phyloP scores from a whole-genome alignment of 2,888 invertebrate species.

The Sarcophaga variegata region DNA sequence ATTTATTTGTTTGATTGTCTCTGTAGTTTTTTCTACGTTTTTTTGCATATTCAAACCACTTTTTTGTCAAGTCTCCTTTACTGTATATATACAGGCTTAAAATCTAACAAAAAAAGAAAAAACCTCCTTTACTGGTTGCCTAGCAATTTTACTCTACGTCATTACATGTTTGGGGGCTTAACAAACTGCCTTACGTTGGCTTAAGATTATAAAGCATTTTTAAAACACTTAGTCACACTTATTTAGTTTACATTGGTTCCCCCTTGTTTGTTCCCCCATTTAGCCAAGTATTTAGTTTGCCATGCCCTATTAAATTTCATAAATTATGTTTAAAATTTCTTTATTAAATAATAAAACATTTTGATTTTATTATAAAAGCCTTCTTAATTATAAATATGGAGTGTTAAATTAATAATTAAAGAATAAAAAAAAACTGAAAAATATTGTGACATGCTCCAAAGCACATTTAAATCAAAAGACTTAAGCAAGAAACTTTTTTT shows the following conservation, averaged over 20 bases:
- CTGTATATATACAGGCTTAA: no score
- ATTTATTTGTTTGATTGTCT: slow-evolving; percentile 66
- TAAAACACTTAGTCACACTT: slow-evolving; percentile 62
- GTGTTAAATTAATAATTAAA: no score
- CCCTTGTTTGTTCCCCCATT: no score
- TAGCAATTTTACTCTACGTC: slow-evolving; percentile 43
- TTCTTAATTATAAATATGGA: no score
- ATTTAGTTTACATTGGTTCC: slow-evolving; percentile 20
- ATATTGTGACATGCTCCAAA: no score
- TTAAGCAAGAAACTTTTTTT: no score
- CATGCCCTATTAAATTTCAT: slow-evolving; percentile 57
- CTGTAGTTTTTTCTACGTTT: not conserved
- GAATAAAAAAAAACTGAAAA: no score
- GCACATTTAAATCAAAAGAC: no score
- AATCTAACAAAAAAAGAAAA: not conserved
- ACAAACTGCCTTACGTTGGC: slow-evolving; percentile 17
- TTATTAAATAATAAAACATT: no score
- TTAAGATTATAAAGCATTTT: slow-evolving; percentile 52
- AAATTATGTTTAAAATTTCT: no score
- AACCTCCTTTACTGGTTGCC: slow-evolving; percentile 6
- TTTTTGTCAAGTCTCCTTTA: slow-evolving; percentile 27
- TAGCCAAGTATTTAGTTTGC: not conserved
- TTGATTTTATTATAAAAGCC: no score
- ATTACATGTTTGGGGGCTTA: slow-evolving; percentile 25
- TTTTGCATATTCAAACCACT: slow-evolving; percentile 47